These are phyloP conservation scores for Phylloscopus collybita DNA, from an alignment of 2,797 vertebrate species.

Conservation along the genomic window DNA sequence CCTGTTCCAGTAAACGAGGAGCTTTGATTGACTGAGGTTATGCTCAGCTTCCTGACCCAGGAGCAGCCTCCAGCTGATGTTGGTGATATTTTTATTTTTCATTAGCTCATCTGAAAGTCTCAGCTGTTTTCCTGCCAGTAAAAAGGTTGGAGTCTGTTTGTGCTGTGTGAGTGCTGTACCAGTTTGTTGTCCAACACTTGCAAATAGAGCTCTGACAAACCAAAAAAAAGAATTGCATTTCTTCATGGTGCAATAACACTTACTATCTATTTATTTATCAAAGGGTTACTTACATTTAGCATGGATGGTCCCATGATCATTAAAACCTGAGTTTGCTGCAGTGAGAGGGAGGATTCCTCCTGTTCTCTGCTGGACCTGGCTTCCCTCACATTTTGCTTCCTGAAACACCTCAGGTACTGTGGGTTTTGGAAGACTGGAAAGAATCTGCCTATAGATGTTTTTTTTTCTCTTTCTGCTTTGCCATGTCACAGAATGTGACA, in stretches of 20 bases:
- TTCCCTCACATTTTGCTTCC: not conserved
- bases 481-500: not conserved
- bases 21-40: not conserved
- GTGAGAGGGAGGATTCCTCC: not conserved
- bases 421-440: not conserved
- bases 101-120: not conserved
- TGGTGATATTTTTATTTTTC: slow-evolving; percentile 33
- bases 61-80: not conserved
- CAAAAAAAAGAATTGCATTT: not conserved
- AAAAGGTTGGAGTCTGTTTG: not conserved
- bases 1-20: slow-evolving; percentile 14
- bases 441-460: not conserved
- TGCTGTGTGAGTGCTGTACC: fast-evolving
- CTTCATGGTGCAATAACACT: not conserved
- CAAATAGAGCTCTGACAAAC: not conserved
- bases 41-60: not conserved
- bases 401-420: not conserved
- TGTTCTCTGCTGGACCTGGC: not conserved
- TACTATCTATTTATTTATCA: not conserved
- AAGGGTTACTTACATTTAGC: not conserved
- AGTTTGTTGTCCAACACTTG: not conserved
- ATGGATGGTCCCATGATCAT: fast-evolving
- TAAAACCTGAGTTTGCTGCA: not conserved
- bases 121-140: not conserved
- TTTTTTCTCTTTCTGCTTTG: not conserved